phyloP scores from a whole-genome alignment of 2,113 vertebrate genomes.

The Echinops telfairi region DNA sequence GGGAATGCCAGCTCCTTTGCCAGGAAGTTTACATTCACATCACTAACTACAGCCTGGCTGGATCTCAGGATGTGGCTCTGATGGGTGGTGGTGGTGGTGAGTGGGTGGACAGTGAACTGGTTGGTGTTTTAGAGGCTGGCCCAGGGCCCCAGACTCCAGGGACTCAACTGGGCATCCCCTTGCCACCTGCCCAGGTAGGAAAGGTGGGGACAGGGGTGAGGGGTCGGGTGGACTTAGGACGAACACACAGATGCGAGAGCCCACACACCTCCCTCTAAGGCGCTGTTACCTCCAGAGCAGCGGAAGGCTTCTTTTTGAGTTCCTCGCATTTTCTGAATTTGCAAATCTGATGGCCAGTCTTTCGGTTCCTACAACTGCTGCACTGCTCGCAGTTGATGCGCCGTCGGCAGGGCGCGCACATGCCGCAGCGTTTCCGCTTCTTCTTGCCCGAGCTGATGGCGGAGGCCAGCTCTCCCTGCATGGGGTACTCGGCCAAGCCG shows the following conservation, averaged over 20 bases:
- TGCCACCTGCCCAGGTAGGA: conserved; percentile 29
- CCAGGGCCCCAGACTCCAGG: conserved; percentile 21
- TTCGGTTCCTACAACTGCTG: conserved; percentile 99
- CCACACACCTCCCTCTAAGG: conserved; percentile 87
- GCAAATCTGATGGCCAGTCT: conserved; percentile 99
- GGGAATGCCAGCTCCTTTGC: not conserved
- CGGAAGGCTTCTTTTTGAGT: conserved; percentile 99
- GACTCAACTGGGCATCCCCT: not conserved
- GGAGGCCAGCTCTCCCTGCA: conserved; percentile 98
- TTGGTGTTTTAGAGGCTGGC: conserved; percentile 59
- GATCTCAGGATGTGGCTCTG: conserved; percentile 62
- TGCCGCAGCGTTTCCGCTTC: conserved; percentile 99
- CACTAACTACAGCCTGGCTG: conserved; percentile 18
- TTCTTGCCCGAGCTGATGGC: conserved; percentile 99
- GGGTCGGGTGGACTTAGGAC: conserved; percentile 26
- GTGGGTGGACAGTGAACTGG: conserved; percentile 52
- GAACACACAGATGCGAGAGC: conserved; percentile 79
- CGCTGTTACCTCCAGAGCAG: conserved; percentile 97
- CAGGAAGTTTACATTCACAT: not conserved
- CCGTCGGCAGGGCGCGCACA: conserved; percentile 98
- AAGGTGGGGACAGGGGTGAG: conserved; percentile 1
- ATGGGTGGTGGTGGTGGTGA: not conserved
- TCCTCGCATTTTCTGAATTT: conserved; percentile 99
- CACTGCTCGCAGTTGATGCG: conserved; percentile 99
- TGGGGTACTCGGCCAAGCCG: conserved; percentile 97